Base-by-base conservation (phyloP, 2,797 vertebrate species). In the Centropyge bicolor region DNA sequence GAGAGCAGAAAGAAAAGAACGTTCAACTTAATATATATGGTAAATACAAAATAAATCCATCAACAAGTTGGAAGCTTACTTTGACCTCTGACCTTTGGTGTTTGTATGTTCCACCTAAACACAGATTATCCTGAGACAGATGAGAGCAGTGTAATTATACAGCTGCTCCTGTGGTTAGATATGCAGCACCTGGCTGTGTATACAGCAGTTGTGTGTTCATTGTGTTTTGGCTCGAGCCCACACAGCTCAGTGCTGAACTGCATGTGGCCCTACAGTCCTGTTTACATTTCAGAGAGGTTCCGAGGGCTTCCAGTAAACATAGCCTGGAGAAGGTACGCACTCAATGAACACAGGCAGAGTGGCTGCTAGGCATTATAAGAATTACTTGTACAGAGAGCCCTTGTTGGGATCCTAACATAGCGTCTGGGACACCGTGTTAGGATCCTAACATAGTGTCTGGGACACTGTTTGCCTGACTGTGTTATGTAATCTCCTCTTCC, bases 201-300 rank as follows among this genome's bases (percentile, higher is more conserved):
- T 83, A 36, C 81, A 78, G 86, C 85, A 77, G 82, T 81, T 79
- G 51, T 79, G 78, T 70, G 75, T 68, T 75, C 66, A 16, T 62
- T 74, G 81, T 78, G 80, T 84, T 89, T 84, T 78, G 83, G 86
- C 71, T 49, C 0, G 4, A 49, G 71, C 72, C 70, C 54, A 74
- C 45, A 19, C 41, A 79, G 86, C 84, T 74, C 76, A 24, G 74
- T 1, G 45, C 68, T 90, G 86, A 92, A 90, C 90, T 89, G 83
- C 27, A 86, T 80, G 85, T 84, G 89, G 88, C 86, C 82, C 83
- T 81, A 14, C 81, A 81, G 84, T 40, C 66, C 76, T 88, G 92
- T 94, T 94, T 93, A 94, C 91, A 93, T 92, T 94, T 88, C 84
- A 84, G 80, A 86, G 84, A 82, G 85, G 73, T 69, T 91, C 84